Evolutionary conservation across 1,140 invertebrate species (phyloP), one percentile per base, ranked within the genome.

Genomic region (Macrosteles quadrilineatus): DNA sequence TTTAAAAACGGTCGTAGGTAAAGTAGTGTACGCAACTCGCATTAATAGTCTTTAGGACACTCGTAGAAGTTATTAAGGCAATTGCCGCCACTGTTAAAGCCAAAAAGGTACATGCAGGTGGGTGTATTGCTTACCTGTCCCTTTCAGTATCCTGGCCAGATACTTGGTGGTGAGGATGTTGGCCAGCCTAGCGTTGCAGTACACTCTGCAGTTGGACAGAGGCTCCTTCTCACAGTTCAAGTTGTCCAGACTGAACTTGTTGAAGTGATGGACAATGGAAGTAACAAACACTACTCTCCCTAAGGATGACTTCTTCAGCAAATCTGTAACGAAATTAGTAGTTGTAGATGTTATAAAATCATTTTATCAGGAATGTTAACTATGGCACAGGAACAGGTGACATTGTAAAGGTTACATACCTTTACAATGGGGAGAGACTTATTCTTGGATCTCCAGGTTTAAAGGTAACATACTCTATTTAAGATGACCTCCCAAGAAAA

Each of bases 81-180:
- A n/a, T n/a, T n/a, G n/a, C n/a, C n/a, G n/a, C n/a, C n/a, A n/a
- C n/a, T n/a, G n/a, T n/a, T n/a, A n/a, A n/a, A n/a, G n/a, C n/a
- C n/a, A n/a, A n/a, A n/a, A n/a, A n/a, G n/a, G n/a, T n/a, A n/a
- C n/a, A n/a, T n/a, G n/a, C n/a, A n/a, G n/a, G n/a, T n/a, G n/a
- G n/a, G n/a, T n/a, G n/a, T n/a, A n/a, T n/a, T n/a, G 12, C 19
- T 31, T 71, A 71, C 74, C 75, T 50, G 73, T 71, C 21, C 69
- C 70, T 71, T 77, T 30, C 19, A 84, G 63, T 53, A 74, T 77
- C 40, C 75, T 67, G 21, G 79, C 77, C 14, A 86, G 73, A 67
- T 84, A 80, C 25, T 77, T 73, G 12, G 79, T 75, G 73, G 82
- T 83, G 14, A 83, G 73, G 30, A 83, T 73, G 75, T 84, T 83